These are phyloP conservation scores for Melinaea marsaeus DNA, from an alignment of 2,888 invertebrate species.

Conservation along the genomic window DNA sequence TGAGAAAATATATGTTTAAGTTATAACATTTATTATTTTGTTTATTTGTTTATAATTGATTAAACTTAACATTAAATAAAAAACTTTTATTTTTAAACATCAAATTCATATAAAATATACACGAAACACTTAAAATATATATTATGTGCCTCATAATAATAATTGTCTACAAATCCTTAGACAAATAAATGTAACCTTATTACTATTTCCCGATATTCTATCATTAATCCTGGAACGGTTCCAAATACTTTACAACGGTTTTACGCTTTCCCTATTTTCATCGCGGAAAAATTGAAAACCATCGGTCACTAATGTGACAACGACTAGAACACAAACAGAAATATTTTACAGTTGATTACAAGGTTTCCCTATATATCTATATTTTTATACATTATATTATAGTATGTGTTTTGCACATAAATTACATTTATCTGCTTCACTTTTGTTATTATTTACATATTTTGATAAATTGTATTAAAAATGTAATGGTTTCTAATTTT, in stretches of 20 bases:
- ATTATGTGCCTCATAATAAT: too few species aligned
- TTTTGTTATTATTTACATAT: not conserved
- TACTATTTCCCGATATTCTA: conserved; percentile 63
- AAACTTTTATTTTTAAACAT: not conserved
- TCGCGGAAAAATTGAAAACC: conserved; percentile 75
- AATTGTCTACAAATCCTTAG: not conserved
- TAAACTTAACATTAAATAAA: not conserved
- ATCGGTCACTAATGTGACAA: conserved; percentile 75
- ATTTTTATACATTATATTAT: not conserved
- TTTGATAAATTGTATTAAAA: too few species aligned
- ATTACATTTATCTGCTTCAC: not conserved
- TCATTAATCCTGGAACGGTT: conserved; percentile 67
- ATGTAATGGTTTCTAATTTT: conserved; percentile 2
- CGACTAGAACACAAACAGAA: conserved; percentile 72
- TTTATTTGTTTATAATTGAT: conserved; percentile 10
- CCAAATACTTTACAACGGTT: conserved; percentile 71
- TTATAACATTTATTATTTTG: conserved; percentile 24
- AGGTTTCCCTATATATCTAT: conserved; percentile 43
- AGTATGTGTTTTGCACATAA: not conserved
- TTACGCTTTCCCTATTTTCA: conserved; percentile 77
- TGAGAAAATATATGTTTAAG: conserved; percentile 40
- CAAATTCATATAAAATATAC: too few species aligned
- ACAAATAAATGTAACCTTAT: conserved; percentile 40
- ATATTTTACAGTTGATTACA: conserved; percentile 74
- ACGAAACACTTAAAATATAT: too few species aligned